Base-by-base conservation (phyloP, 1,140 invertebrate species). In the Leptinotarsa texana region DNA sequence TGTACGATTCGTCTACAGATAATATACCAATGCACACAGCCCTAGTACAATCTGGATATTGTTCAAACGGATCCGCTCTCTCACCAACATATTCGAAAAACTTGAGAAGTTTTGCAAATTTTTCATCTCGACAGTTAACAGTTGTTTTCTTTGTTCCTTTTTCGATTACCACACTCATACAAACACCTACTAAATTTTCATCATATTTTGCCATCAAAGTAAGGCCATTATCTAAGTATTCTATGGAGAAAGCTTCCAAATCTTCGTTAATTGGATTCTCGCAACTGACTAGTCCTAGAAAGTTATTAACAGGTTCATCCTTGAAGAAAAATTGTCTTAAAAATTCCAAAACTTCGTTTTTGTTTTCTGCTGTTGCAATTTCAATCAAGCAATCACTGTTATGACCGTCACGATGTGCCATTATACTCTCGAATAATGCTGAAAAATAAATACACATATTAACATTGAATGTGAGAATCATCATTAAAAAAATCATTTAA, bases 281-380 rank as follows among this genome's bases (percentile, higher is more conserved):
- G 3, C 88, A 88, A 17, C 89, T 89, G 74, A 93, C 85, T 0
- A 93, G 82, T 51, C 88, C 63, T 15, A 65, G 13, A 33, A 21
- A 65, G 3, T 90, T 83, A 82, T 93, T 93, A n/a, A 93, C 83
- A 0, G 92, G 92, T 79, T 93, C 92, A 74, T 93, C 92, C 13
- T 87, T 87, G 86, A 93, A 93, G 87, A 93, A 93, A 81, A 89
- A 91, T 24, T 57, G 66, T 63, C 81, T 72, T 22, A 84, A 67
- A 61, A 82, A 81, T 13, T 78, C 70, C 4, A 84, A 27, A 13
- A 83, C 78, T 3, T 74, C 73, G 13, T 82, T 78, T 24, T 73
- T 70, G 70, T 85, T 80, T 13, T 75, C 72, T 6, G 22, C 13
- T 4, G 15, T 65, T 17, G 63, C 63, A 33, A 65, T 65, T 65